Evolutionary conservation across 2,797 vertebrate species (phyloP).

Genomic region (Antrozous pallidus): DNA sequence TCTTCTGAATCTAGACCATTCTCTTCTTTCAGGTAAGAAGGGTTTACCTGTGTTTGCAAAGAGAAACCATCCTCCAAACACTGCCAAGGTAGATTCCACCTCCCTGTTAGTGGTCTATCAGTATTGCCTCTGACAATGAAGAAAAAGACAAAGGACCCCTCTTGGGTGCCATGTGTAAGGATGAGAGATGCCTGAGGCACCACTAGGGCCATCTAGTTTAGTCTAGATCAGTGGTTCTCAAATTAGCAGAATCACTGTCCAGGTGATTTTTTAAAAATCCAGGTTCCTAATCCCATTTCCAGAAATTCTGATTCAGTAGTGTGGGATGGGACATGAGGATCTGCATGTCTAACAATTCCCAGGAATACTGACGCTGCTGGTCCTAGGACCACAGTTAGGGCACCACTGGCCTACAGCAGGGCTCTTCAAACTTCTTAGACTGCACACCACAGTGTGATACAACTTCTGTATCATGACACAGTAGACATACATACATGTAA

Average conservation of each 20-base stretch:
- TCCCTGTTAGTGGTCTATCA: not conserved
- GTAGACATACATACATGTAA: not conserved
- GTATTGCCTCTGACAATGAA: not conserved
- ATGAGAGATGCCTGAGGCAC: not conserved
- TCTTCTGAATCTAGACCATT: not conserved
- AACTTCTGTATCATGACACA: not conserved
- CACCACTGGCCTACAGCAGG: not conserved
- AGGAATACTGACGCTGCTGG: not conserved
- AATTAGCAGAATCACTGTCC: not conserved
- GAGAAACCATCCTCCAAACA: not conserved
- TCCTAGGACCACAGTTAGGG: not conserved
- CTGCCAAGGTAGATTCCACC: not conserved
- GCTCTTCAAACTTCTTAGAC: not conserved
- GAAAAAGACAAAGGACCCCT: too few species aligned
- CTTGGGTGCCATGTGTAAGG: not conserved
- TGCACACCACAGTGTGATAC: not conserved
- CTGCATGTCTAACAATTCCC: not conserved
- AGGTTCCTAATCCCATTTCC: not conserved
- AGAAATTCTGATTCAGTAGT: not conserved
- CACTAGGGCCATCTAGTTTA: not conserved
- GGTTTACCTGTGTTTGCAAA: not conserved
- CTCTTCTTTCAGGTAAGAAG: not conserved
- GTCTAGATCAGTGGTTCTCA: not conserved
- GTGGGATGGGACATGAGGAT: not conserved
- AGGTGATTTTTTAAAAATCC: not conserved